Base-by-base conservation (phyloP, 2,797 vertebrate species). In the Sylvia borin region DNA sequence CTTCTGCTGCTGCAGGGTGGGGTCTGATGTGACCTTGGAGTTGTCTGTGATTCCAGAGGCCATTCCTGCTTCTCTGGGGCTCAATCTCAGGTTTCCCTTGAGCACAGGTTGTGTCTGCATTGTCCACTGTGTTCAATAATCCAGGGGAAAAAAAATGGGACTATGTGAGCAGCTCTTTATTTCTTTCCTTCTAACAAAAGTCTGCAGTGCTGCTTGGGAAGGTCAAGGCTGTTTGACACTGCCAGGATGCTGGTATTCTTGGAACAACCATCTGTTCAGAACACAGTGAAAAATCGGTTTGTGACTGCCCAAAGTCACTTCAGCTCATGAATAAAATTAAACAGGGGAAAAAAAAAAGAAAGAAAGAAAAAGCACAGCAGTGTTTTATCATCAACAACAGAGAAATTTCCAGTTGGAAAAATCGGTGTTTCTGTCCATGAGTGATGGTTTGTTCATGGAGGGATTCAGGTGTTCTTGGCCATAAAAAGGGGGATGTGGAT, bases 201-300 rank as follows among this genome's bases (percentile, higher is more conserved):
- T 92, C 58, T 73, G 73, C 27, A 57, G 81, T 0, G 4, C 74
- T 85, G 64, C 88, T 76, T 54, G 70, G 82, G 91, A 96, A 97
- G 96, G 93, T 97, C 88, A 64, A 85, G 76, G 27, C 74, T 93
- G 78, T 80, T 50, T 93, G 86, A 88, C 93, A 93, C 42, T 92
- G 83, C 93, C 53, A 94, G 86, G 95, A 61, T 67, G 34, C 79
- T 68, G 87, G 27, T 95, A 80, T 96, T 97, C 94, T 95, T 84
- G 94, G 79, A 97, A 91, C 88, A 88, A 31, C 90, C 95, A 90
- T 89, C 93, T 95, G 91, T 83, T 97, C 93, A 80, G 86, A 77
- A 24, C 67, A 64, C 65, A 70, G 45, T 93, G 93, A 96, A 96
- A 97, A 94, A 96, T 74, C 61, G 79, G 62, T 70, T 70, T 71